These are phyloP conservation scores for Toxotes jaculatrix DNA, from an alignment of 2,113 vertebrate species.

Conservation along the genomic window DNA sequence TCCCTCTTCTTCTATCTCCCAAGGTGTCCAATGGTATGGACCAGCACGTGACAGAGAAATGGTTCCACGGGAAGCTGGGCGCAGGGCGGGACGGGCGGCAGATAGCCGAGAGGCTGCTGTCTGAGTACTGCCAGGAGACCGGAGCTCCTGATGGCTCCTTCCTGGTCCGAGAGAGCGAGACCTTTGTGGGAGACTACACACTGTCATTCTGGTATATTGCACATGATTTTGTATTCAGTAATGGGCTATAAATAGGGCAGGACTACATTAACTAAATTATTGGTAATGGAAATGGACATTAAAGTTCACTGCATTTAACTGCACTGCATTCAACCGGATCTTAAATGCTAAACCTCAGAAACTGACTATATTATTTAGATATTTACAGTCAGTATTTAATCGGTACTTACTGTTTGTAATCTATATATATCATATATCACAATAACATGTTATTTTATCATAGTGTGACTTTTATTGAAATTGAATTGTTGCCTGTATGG, in stretches of 20 bases:
- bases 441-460: neutral
- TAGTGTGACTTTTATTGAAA: neutral
- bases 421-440: neutral
- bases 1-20: neutral
- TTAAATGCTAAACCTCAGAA: neutral
- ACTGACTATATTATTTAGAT: neutral
- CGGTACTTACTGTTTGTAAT: neutral
- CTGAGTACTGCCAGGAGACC: conserved; percentile 94
- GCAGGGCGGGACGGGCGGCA: conserved; percentile 95
- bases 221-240: neutral
- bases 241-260: neutral
- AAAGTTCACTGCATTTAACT: neutral
- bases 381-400: neutral
- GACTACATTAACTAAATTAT: neutral
- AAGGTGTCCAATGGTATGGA: conserved; percentile 92
- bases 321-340: too few species aligned
- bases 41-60: conserved; percentile 94
- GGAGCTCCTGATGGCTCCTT: conserved; percentile 96
- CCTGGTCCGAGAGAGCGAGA: conserved; percentile 97
- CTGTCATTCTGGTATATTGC: conserved; percentile 96
- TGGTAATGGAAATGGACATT: neutral
- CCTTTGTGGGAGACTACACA: conserved; percentile 97
- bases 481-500: neutral
- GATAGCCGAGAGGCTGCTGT: conserved; percentile 94
- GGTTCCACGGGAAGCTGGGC: conserved; percentile 97